phyloP scores from a whole-genome alignment of 2,888 invertebrate genomes.

The Polymixis flavicincta region DNA sequence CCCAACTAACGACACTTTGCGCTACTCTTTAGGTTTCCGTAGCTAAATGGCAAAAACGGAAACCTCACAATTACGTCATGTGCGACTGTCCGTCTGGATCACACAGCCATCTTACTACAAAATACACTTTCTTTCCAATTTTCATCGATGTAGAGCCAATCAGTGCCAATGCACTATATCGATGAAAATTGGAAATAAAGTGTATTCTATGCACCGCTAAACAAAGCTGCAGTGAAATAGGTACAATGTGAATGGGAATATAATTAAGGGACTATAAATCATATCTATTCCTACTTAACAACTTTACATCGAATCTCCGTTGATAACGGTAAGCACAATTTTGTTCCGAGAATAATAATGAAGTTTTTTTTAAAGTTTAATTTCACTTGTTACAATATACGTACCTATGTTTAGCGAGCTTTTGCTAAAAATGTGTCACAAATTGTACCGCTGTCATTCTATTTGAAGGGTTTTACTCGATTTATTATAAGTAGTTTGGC shows the following conservation, averaged over 20 bases:
- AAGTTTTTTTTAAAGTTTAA: constrained; percentile 6
- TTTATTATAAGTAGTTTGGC: not conserved
- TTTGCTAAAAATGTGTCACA: not conserved
- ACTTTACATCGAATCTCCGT: constrained; percentile 16
- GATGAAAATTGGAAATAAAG: too few relatives aligned
- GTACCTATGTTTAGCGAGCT: not conserved
- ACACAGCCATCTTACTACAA: too few relatives aligned
- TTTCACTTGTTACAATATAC: constrained; percentile 11
- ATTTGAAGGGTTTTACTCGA: not conserved
- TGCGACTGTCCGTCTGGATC: too few relatives aligned
- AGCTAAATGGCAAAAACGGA: not conserved
- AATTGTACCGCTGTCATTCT: not conserved
- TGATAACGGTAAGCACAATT: constrained; percentile 39
- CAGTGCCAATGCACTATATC: too few relatives aligned
- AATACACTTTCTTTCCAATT: too few relatives aligned
- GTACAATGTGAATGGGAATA: too few relatives aligned
- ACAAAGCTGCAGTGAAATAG: not conserved
- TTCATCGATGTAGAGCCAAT: too few relatives aligned
- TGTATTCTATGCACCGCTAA: not conserved
- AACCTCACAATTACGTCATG: not conserved
- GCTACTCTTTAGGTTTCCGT: not conserved
- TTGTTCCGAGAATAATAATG: constrained; percentile 6
- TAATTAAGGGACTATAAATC: constrained; percentile 28
- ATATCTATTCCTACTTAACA: not conserved
- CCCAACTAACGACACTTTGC: not conserved